A percentile compares a stretch with the other conserved stretches of the same genome.
These are phyloP conservation scores for Cydia amplana DNA, from an alignment of 1,140 invertebrate species.

Conservation along the genomic window DNA sequence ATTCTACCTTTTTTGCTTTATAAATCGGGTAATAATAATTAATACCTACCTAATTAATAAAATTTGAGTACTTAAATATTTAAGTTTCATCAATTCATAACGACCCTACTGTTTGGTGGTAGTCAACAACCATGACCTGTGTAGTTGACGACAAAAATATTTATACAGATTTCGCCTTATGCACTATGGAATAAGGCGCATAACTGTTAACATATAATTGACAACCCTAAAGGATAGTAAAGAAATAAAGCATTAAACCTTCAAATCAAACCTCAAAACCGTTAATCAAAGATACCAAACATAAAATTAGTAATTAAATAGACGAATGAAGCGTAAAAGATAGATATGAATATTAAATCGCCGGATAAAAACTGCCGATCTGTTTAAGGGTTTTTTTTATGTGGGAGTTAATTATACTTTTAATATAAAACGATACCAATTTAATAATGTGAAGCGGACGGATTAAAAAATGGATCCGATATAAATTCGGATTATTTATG, in stretches of 20 bases:
- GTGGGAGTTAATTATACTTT: constrained; percentile 70
- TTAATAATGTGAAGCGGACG: constrained; percentile 60
- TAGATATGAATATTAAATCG: constrained; percentile 58
- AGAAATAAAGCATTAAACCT: not conserved
- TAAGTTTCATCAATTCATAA: not conserved
- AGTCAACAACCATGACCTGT: not conserved
- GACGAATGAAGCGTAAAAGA: constrained; percentile 52
- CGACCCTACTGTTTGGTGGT: not conserved
- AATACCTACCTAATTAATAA: too few species aligned
- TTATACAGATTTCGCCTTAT: not conserved
- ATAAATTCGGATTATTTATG: constrained; percentile 75
- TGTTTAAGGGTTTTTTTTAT: constrained; percentile 61
- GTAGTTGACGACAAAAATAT: not conserved
- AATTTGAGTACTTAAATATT: not conserved
- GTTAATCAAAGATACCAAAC: constrained; percentile 43
- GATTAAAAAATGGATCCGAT: constrained; percentile 69
- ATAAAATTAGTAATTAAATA: constrained; percentile 55
- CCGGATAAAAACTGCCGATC: constrained; percentile 56
- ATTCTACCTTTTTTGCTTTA: not conserved
- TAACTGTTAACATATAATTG: not conserved
- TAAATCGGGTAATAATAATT: too few species aligned
- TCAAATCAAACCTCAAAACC: constrained; percentile 15
- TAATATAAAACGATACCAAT: constrained; percentile 66
- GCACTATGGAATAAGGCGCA: not conserved
- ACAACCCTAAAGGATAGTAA: not conserved